These are phyloP conservation scores for Odontophorus gujanensis DNA, from an alignment of 2,113 vertebrate genomes.

Conservation along the genomic window DNA sequence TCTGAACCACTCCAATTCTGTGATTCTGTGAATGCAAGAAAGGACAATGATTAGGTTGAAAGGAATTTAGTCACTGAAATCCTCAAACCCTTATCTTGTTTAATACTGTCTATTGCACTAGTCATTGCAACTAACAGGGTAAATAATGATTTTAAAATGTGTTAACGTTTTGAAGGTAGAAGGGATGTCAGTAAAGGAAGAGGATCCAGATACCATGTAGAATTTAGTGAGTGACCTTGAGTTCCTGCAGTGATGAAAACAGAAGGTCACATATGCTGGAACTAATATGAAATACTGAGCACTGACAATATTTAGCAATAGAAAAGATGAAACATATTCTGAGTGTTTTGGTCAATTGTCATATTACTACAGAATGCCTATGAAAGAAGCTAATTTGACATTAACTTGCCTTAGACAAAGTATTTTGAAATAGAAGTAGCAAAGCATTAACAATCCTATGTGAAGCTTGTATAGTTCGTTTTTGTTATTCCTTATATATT, in stretches of 20 bases:
- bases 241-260: neutral
- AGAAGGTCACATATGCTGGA: neutral
- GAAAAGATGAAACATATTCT: neutral
- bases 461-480: neutral
- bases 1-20: too few relatives aligned
- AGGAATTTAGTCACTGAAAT: neutral
- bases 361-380: neutral
- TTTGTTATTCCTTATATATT: neutral
- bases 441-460: neutral
- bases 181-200: neutral
- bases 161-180: neutral
- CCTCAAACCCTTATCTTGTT: neutral
- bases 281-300: neutral
- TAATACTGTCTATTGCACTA: neutral
- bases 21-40: neutral
- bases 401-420: neutral
- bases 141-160: neutral
- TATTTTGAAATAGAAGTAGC: neutral
- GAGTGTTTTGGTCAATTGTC: rapidly evolving
- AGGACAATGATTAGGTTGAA: neutral
- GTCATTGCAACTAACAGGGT: neutral
- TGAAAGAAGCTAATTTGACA: neutral
- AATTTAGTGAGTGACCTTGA: neutral
- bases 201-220: neutral
- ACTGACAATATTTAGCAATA: neutral